Evolutionary conservation across 2,888 invertebrate genomes (phyloP).

Genomic region (Sminthurides aquaticus): DNA sequence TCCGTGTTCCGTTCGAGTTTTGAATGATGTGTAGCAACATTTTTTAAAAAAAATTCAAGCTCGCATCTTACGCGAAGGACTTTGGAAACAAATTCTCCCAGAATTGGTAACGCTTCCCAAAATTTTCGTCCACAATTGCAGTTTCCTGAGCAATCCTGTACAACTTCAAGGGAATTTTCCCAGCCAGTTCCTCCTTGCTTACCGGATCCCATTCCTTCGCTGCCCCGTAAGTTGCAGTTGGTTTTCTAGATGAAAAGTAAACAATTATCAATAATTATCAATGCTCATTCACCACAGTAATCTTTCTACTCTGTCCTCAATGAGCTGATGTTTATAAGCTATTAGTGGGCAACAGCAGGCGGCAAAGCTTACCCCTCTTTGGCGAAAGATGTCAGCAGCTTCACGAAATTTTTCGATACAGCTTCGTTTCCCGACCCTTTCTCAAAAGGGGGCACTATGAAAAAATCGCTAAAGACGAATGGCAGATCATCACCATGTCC

Average conservation of each 20-base stretch:
- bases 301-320: no score
- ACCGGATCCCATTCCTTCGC: not conserved
- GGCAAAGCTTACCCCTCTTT: constrained; percentile 3
- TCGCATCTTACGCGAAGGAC: no score
- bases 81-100: not conserved
- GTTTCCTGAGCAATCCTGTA: constrained; percentile 1
- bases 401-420: not conserved
- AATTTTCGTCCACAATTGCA: not conserved
- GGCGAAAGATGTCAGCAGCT: not conserved
- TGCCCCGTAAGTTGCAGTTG: not conserved
- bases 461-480: constrained; percentile 3
- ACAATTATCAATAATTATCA: no score
- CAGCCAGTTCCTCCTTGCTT: not conserved
- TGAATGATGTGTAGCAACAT: no score
- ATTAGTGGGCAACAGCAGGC: no score
- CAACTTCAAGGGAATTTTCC: not conserved
- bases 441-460: not conserved
- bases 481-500: constrained; percentile 1
- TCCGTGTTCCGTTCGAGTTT: no score
- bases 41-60: no score
- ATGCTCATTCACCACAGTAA: no score
- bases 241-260: not conserved
- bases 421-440: not conserved
- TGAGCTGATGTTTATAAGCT: no score
- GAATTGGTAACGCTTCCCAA: not conserved